Evolutionary conservation across 2,888 invertebrate genomes (phyloP), one percentile per base, ranked within the genome.

Genomic region (Drosophila limbata): DNA sequence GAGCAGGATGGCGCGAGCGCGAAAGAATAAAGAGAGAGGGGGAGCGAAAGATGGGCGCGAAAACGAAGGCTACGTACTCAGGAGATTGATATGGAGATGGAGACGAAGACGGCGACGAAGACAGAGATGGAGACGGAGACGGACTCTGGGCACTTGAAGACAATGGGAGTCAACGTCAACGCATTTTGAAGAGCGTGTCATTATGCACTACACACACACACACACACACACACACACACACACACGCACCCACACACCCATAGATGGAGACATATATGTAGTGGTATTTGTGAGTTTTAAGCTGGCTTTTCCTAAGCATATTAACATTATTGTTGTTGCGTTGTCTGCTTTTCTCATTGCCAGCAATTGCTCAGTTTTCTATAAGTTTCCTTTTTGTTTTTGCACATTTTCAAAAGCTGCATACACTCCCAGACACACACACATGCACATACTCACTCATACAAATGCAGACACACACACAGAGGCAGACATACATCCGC

Each of bases 231-330:
- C 40, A 51, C 13, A 72, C 55, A 53, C 25, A 37, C 28, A 66
- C 17, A 47, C 31, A 52, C 9, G 6, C 3, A 25, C 19, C n/a
- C n/a, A n/a, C n/a, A n/a, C n/a, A n/a, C n/a, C n/a, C n/a, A n/a
- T 25, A 25, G 25, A 5, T 25, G 6, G 35, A 35, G 35, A 47
- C 9, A 21, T 2, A 15, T 10, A 50, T 40, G 47, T n/a, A 35
- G 57, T 48, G 44, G 45, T 48, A 62, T 62, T 55, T 59, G 61
- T 55, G 45, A 64, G 55, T 70, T 71, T 77, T 79, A 79, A 81
- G 81, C 81, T 77, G 79, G 74, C 79, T 79, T 79, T 69, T 61
- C 59, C 64, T 79, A 81, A 79, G 79, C 78, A 71, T 74, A 79
- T 79, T 79, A 77, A 51, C 64, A 71, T 68, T 71, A 61, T 74